These are phyloP conservation scores for Clanis bilineata DNA, from an alignment of 2,888 invertebrate species.

Conservation along the genomic window DNA sequence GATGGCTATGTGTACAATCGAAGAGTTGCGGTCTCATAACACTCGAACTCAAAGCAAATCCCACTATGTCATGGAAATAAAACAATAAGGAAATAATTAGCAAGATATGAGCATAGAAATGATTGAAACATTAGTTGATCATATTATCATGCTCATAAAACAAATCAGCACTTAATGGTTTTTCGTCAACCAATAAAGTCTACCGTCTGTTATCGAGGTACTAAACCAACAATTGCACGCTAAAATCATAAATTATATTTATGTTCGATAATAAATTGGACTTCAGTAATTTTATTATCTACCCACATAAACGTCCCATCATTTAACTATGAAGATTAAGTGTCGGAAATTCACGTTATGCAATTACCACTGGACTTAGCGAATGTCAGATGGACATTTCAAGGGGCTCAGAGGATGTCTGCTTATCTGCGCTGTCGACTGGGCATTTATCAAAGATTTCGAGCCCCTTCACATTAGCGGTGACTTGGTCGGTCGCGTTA, in stretches of 20 bases:
- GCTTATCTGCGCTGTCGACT: constrained; percentile 49
- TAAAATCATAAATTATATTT: constrained; percentile 9
- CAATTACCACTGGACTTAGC: constrained; percentile 57
- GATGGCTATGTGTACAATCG: no score
- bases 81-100: no score
- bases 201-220: constrained; percentile 2
- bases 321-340: constrained; percentile 28
- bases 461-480: constrained; percentile 21
- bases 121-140: no score
- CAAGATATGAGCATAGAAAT: no score
- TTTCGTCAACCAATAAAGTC: constrained; percentile 5
- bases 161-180: neutral
- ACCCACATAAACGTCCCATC: constrained; percentile 18
- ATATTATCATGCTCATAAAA: neutral
- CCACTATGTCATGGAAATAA: no score
- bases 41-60: no score
- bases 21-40: no score
- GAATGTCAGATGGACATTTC: constrained; percentile 51
- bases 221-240: constrained; percentile 12
- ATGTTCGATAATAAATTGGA: constrained; percentile 11
- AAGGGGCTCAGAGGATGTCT: constrained; percentile 48
- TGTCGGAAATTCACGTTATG: constrained; percentile 44
- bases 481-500: neutral
- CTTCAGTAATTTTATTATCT: constrained; percentile 18
- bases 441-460: constrained; percentile 47